Evolutionary conservation across 2,113 vertebrate species (phyloP).

Genomic region (Salvelinus fontinalis): DNA sequence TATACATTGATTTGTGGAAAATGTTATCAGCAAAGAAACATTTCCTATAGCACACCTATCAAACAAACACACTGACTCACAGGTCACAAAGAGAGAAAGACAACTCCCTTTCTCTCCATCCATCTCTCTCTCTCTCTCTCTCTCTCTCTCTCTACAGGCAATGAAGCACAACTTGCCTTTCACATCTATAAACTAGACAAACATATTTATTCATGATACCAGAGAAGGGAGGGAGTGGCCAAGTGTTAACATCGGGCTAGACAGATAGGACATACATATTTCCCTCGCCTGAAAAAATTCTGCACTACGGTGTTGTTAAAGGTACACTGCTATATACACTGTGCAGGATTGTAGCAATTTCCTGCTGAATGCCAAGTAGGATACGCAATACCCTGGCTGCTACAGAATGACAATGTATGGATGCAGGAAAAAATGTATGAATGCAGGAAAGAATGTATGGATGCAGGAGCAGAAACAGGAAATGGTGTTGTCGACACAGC

Average conservation of each 20-base stretch:
- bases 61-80: slow-evolving; percentile 54
- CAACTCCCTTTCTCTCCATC: slow-evolving; percentile 49
- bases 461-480: neutral
- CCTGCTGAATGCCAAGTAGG: neutral
- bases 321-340: too few species aligned
- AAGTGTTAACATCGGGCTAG: slow-evolving; percentile 43
- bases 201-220: slow-evolving; percentile 64
- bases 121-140: slow-evolving; percentile 26
- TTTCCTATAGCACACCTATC: slow-evolving; percentile 46
- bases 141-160: slow-evolving; percentile 35
- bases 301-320: slow-evolving; percentile 21
- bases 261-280: slow-evolving; percentile 53
- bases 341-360: neutral
- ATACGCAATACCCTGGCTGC: slow-evolving; percentile 10
- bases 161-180: slow-evolving; percentile 49
- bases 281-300: slow-evolving; percentile 50
- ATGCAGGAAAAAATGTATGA: neutral
- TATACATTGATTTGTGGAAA: slow-evolving; percentile 2
- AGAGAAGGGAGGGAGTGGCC: slow-evolving; percentile 13
- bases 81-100: slow-evolving; percentile 9
- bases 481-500: slow-evolving; percentile 8
- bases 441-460: too few species aligned
- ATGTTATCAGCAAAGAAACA: slow-evolving; percentile 20
- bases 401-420: neutral
- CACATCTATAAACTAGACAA: slow-evolving; percentile 47